These are phyloP conservation scores for Parazoanthus darwini DNA, from an alignment of 92 coral and sea anemone species.

Conservation along the genomic window DNA sequence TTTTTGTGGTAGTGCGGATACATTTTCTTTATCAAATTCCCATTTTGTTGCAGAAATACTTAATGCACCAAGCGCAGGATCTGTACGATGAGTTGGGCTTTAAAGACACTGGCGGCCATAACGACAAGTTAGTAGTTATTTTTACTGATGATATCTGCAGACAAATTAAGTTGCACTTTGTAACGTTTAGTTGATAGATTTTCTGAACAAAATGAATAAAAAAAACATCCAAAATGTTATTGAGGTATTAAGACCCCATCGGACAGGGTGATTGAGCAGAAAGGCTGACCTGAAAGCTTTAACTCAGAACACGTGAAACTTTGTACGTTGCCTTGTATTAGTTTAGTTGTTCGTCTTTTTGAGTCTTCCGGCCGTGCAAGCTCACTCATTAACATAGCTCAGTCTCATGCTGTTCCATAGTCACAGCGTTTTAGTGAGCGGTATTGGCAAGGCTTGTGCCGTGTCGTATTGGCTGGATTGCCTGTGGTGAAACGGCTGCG, in stretches of 20 bases:
- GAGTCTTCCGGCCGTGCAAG: too few relatives aligned
- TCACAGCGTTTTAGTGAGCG: too few relatives aligned
- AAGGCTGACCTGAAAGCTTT: not conserved
- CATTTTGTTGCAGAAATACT: conserved; percentile 62
- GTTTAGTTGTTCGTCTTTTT: too few relatives aligned
- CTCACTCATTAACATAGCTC: too few relatives aligned
- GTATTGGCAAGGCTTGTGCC: too few relatives aligned
- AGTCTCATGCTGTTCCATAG: too few relatives aligned
- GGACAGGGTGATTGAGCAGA: not conserved
- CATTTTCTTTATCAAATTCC: too few relatives aligned
- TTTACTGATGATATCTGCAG: not conserved
- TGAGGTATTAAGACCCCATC: not conserved
- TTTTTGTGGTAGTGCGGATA: not conserved
- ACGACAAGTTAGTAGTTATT: conserved; percentile 56
- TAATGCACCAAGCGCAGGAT: conserved; percentile 57
- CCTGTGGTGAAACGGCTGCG: too few relatives aligned
- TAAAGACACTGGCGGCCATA: conserved; percentile 55
- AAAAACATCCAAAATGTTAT: too few relatives aligned
- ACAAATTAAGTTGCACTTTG: not conserved
- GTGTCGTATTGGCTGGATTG: too few relatives aligned
- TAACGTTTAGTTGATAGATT: not conserved
- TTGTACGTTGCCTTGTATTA: too few relatives aligned
- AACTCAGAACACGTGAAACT: too few relatives aligned
- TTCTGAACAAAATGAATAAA: not conserved
- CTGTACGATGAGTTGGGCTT: conserved; percentile 66